Evolutionary conservation across 1,140 invertebrate genomes (phyloP), one percentile per base, ranked within the genome.

Genomic region (Argopecten irradians): DNA sequence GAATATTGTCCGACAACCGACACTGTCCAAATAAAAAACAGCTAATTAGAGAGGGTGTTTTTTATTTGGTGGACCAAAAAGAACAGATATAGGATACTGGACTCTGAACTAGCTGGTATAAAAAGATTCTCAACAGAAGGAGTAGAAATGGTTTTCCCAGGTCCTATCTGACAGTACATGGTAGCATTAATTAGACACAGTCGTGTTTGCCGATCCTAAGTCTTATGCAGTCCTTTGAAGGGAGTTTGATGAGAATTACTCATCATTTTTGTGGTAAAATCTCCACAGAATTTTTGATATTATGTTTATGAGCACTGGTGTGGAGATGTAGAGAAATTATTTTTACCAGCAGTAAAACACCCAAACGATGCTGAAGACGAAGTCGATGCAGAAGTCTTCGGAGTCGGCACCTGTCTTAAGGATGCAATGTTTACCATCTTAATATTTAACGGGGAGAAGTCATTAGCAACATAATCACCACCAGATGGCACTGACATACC

Each of bases 291-390:
- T 71, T 28, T 71, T 71, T 71, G n/a, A 71, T 71, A 28, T 71
- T 71, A 71, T 71, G 55, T 28, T 71, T 22, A 71, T 28, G n/a
- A 28, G 55, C n/a, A 1, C n/a, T 28, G 22, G 7, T 28, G 55
- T 71, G n/a, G 28, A 71, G 28, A 28, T n/a, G 2, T 71, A 16
- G 2, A 71, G 55, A 71, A 71, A 71, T 71, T 1, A 16, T 71
- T n/a, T 71, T n/a, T n/a, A 16, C n/a, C 55, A 71, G 55, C 55
- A 71, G 55, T 71, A 71, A 71, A 28, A 71, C n/a, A 71, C 55
- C 28, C n/a, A n/a, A n/a, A n/a, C n/a, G n/a, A n/a, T n/a, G n/a
- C n/a, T n/a, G n/a, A n/a, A n/a, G n/a, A n/a, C n/a, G n/a, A n/a
- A n/a, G n/a, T n/a, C n/a, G n/a, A n/a, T n/a, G n/a, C n/a, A n/a